Evolutionary conservation across 2,797 vertebrate genomes (phyloP), one percentile per base, ranked within the genome.

Genomic region (Rallus crepitans): DNA sequence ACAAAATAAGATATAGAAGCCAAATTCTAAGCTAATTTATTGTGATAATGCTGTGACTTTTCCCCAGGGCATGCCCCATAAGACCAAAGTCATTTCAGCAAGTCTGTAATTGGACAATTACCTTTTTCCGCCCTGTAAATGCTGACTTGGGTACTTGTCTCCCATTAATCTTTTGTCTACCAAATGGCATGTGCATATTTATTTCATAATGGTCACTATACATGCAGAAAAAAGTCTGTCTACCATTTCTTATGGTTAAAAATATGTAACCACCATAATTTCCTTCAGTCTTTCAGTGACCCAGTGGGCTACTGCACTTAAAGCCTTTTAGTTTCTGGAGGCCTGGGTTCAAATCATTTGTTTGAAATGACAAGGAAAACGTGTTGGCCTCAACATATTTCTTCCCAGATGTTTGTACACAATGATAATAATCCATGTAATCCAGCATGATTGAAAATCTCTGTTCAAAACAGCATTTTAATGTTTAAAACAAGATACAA

Each of bases 61-160:
- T 94, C 79, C 56, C 61, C 50, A 66, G 82, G 77, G 73, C 63
- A 77, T 73, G 64, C 7, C 69, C 35, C 53, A 15, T 63, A 94
- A 93, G 42, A 94, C 76, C 85, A 88, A 94, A 95, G 60, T 48
- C 37, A 91, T 97, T 97, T 97, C 94, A 97, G 60, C 70, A 89
- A 93, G 50, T 75, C 70, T 85, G 89, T 97, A 97, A 96, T 93
- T 97, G 94, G 91, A 94, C 83, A 97, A 96, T 97, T 97, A 89
- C 63, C 60, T 94, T 97, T 95, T 88, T 77, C 87, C 72, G 87
- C 61, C 48, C 88, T 2, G 1, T 77, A 96, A 94, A 92, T 97
- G 94, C 91, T 96, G 96, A 95, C 91, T 89, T 1, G 1, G 42
- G 47, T 52, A 83, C 52, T 94, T 96, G 69, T 92, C 39, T 90